Evolutionary conservation across 2,888 invertebrate genomes (phyloP).

Genomic region (Coremacera marginata): DNA sequence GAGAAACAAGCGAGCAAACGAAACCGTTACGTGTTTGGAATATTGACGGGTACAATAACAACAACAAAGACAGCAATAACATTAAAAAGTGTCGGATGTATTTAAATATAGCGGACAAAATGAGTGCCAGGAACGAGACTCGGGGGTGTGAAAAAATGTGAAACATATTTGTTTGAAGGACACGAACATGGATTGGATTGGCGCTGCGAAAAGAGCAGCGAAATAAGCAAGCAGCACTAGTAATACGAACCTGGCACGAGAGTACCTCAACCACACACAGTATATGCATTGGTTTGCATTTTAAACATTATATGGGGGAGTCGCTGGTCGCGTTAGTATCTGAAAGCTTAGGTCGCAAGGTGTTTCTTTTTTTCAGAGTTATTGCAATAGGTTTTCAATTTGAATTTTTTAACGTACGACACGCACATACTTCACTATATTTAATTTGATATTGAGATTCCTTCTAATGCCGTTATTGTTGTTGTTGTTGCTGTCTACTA

Average conservation of each 20-base stretch:
- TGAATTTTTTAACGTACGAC: slow-evolving; percentile 36
- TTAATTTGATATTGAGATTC: slow-evolving; percentile 37
- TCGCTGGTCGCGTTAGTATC: not conserved
- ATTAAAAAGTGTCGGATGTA: slow-evolving; percentile 62
- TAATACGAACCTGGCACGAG: not conserved
- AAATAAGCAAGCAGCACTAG: not conserved
- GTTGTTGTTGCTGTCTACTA: slow-evolving; percentile 43
- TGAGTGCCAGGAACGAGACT: slow-evolving; percentile 25
- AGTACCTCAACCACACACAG: not conserved
- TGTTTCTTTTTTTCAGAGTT: slow-evolving; percentile 1
- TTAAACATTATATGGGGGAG: not conserved
- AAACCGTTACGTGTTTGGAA: slow-evolving; percentile 60
- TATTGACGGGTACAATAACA: slow-evolving; percentile 39
- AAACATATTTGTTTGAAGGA: slow-evolving; percentile 11
- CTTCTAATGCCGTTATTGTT: not conserved
- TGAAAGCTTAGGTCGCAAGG: not conserved
- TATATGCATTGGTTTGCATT: not conserved
- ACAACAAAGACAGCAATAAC: slow-evolving; percentile 40
- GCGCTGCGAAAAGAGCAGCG: slow-evolving; percentile 18
- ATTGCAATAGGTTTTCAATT: slow-evolving; percentile 23
- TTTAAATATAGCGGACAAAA: slow-evolving; percentile 56
- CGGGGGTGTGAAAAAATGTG: slow-evolving; percentile 13
- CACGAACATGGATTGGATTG: slow-evolving; percentile 3
- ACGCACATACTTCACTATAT: slow-evolving; percentile 31
- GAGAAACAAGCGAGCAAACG: slow-evolving; percentile 44